A percentile compares a stretch with the other conserved stretches of the same genome.
These are phyloP conservation scores for Carcinoscorpius rotundicauda DNA, from an alignment of 1,140 invertebrate genomes.

Conservation along the genomic window DNA sequence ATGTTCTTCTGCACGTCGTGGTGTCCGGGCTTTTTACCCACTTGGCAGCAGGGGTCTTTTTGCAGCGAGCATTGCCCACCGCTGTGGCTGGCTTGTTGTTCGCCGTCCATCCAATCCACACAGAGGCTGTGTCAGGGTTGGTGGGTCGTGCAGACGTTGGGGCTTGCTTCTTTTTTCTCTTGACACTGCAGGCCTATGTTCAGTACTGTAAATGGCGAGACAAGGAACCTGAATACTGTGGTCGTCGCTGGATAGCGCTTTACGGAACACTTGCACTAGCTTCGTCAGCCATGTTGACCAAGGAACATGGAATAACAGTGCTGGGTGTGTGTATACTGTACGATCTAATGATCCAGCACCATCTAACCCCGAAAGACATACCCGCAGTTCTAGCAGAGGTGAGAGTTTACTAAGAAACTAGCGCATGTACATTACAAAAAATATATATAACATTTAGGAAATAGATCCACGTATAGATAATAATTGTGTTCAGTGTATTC, in stretches of 20 bases:
- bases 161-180: conserved; percentile 38
- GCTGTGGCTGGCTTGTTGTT: conserved; percentile 35
- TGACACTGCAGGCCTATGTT: conserved; percentile 45
- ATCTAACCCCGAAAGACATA: conserved; percentile 22
- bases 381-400: conserved; percentile 11
- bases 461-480: neutral
- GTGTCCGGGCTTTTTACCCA: conserved; percentile 33
- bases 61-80: conserved; percentile 16
- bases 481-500: too few species aligned
- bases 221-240: conserved; percentile 1
- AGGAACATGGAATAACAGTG: conserved; percentile 85
- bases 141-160: conserved; percentile 43
- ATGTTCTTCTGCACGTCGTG: conserved; percentile 37
- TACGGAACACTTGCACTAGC: conserved; percentile 19
- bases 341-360: conserved; percentile 43
- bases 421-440: too few species aligned
- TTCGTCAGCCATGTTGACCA: conserved; percentile 56
- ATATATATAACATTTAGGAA: neutral
- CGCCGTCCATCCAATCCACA: conserved; percentile 41
- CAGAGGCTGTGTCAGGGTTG: conserved; percentile 57
- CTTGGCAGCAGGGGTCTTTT: conserved; percentile 22
- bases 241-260: conserved; percentile 14
- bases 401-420: neutral
- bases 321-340: conserved; percentile 74
- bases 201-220: conserved; percentile 20